A percentile compares a stretch with the other conserved stretches of the same genome.
Conservation (phyloP, 2,113 vertebrate species). For the Rhynchopsitta pachyrhyncha region DNA sequence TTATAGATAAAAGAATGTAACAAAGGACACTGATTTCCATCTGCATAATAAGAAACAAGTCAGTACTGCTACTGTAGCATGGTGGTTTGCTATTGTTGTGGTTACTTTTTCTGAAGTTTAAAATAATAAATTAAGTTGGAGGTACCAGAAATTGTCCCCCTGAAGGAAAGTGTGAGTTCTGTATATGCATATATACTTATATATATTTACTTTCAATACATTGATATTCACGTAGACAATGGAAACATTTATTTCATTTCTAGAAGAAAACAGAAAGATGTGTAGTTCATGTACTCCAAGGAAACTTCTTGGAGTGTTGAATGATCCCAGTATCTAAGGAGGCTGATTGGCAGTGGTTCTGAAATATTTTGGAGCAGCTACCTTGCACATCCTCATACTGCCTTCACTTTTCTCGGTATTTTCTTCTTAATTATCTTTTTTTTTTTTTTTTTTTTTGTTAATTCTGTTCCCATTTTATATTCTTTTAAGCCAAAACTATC, state of each 20-base stretch:
- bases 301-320: background rate
- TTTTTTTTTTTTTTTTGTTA: background rate
- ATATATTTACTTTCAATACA: fast-evolving
- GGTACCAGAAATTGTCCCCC: background rate
- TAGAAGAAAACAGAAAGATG: background rate
- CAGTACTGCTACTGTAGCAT: background rate
- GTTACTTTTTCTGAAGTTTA: background rate
- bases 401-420: background rate
- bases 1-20: background rate
- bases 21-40: background rate
- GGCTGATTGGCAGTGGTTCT: background rate
- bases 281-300: background rate
- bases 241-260: background rate
- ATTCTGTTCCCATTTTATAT: background rate
- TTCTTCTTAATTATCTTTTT: background rate
- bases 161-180: background rate
- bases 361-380: background rate
- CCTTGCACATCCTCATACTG: background rate
- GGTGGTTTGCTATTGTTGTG: background rate
- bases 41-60: background rate
- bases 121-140: background rate
- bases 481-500: background rate
- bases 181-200: background rate
- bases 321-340: background rate
- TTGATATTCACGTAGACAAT: background rate